Evolutionary conservation across 2,888 invertebrate species (phyloP).

Genomic region (Hydraecia micacea): DNA sequence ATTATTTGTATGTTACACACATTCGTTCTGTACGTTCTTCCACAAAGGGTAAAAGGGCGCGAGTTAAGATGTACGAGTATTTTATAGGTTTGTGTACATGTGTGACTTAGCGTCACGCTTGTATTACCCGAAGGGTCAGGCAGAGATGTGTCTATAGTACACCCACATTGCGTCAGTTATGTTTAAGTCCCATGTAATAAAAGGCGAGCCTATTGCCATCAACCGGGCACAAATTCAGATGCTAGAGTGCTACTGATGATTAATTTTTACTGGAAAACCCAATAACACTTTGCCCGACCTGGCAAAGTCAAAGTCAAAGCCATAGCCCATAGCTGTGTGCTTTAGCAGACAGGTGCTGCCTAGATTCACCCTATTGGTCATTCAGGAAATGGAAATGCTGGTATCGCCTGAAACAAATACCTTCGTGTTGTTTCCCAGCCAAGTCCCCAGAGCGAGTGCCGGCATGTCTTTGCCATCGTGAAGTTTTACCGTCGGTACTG

Average conservation of each 20-base stretch:
- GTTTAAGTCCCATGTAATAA: not conserved
- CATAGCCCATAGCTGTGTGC: no score
- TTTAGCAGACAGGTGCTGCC: not conserved
- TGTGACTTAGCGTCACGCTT: no score
- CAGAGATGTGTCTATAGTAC: not conserved
- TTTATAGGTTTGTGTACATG: no score
- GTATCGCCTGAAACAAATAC: conserved; percentile 55
- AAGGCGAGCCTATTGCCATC: no score
- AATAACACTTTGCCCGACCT: no score
- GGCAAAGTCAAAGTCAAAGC: no score
- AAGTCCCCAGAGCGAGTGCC: conserved; percentile 91
- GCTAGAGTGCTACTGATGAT: no score
- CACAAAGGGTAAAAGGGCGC: not conserved
- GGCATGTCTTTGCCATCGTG: conserved; percentile 91
- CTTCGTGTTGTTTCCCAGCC: conserved; percentile 80
- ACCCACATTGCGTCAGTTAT: not conserved
- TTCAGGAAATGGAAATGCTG: not conserved
- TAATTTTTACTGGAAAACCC: no score
- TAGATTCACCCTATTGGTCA: not conserved
- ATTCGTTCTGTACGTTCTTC: not conserved
- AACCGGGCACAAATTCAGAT: no score
- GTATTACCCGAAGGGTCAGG: no score
- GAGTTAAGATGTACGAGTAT: no score
- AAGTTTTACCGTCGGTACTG: conserved; percentile 77
- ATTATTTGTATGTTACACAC: conserved; percentile 18